Conservation (phyloP, 2,888 invertebrate species). For the Pandemis corylana region DNA sequence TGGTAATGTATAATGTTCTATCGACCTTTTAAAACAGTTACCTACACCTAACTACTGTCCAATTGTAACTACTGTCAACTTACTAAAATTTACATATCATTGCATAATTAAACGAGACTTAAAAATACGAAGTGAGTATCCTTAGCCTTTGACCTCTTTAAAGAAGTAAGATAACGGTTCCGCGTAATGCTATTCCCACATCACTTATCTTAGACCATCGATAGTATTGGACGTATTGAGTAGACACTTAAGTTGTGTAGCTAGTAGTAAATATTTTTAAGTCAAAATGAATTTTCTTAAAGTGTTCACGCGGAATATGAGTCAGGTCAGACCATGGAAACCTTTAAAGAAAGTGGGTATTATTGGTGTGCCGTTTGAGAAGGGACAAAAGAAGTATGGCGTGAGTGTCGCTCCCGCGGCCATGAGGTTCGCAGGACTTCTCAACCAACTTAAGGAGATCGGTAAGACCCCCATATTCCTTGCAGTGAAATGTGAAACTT, state of each 20-base stretch:
- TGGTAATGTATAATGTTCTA: background rate
- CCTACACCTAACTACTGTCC: background rate
- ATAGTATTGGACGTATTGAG: constrained; percentile 13
- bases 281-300: constrained; percentile 69
- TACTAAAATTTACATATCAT: constrained; percentile 12
- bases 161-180: constrained; percentile 49
- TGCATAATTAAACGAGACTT: constrained; percentile 48
- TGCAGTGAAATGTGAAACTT: constrained; percentile 7
- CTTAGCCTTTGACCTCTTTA: constrained; percentile 58
- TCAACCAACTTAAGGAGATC: constrained; percentile 85
- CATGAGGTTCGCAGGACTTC: constrained; percentile 87
- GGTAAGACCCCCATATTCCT: constrained; percentile 72
- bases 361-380: constrained; percentile 92
- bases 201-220: constrained; percentile 25
- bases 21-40: background rate
- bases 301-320: constrained; percentile 69
- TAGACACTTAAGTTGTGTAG: background rate
- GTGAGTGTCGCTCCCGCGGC: constrained; percentile 89
- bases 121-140: constrained; percentile 48
- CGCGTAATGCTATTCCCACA: constrained; percentile 9
- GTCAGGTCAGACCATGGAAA: constrained; percentile 61
- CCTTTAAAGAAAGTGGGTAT: constrained; percentile 86
- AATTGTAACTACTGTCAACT: background rate
- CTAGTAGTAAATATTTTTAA: constrained; percentile 20
- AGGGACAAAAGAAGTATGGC: constrained; percentile 90